phyloP scores from a whole-genome alignment of 2,113 vertebrate genomes.

The Leptobrachium leishanense region DNA sequence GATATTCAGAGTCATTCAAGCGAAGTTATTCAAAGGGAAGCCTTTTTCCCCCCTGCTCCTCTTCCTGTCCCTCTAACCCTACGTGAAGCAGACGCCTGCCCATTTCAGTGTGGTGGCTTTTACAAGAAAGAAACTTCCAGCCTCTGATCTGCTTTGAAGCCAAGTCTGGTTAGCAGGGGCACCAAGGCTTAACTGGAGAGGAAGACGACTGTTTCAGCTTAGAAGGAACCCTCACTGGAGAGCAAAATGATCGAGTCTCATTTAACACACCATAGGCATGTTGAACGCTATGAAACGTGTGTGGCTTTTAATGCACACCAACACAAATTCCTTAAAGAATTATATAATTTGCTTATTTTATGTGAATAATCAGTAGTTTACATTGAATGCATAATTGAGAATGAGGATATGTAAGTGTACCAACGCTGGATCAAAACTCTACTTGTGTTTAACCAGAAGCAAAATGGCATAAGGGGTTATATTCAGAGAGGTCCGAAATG shows the following conservation, averaged over 20 bases:
- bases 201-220: constrained; percentile 19
- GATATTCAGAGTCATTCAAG: constrained; percentile 37
- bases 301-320: too few species aligned
- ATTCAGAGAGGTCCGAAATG: too few species aligned
- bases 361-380: too few species aligned
- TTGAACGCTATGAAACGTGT: background rate
- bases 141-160: constrained; percentile 45
- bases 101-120: constrained; percentile 40
- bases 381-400: too few species aligned
- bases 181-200: constrained; percentile 37
- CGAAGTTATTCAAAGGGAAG: constrained; percentile 29
- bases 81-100: constrained; percentile 33
- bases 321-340: too few species aligned
- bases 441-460: too few species aligned
- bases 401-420: too few species aligned
- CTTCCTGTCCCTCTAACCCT: constrained; percentile 42
- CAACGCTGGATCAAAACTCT: too few species aligned
- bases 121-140: constrained; percentile 39
- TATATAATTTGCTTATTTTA: too few species aligned
- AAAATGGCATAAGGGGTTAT: too few species aligned
- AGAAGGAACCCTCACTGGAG: constrained; percentile 14
- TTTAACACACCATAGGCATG: background rate
- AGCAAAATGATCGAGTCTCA: background rate
- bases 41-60: constrained; percentile 15
- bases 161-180: constrained; percentile 40